Evolutionary conservation across 2,797 vertebrate species (phyloP), one percentile per base, ranked within the genome.

Genomic region (Sebastes wilsoni): DNA sequence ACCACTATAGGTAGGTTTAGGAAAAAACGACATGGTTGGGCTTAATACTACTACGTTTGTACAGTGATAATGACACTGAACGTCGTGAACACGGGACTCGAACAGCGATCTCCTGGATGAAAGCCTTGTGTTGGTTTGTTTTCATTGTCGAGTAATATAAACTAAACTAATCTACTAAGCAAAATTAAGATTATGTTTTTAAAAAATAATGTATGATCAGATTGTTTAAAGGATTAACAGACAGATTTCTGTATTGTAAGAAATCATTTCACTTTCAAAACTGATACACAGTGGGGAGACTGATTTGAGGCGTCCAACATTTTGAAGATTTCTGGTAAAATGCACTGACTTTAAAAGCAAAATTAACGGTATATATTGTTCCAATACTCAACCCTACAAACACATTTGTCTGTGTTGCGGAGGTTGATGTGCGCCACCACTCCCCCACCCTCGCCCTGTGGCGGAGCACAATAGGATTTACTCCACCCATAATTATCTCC

Each of bases 401-500:
- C 66, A n/a, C 22, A 20, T 14, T 58, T 4, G 30, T 36, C 27
- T 49, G 54, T 69, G 12, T n/a, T 46, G 42, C 56, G 58, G 42
- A 75, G 34, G 70, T 66, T 58, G 42, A 67, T 64, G 34, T 80
- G 56, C 58, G 46, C 28, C 46, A 13, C 32, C 8, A 32, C 23
- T 5, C 85, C 22, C 74, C 84, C 82, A 60, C 72, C 58, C 74
- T 79, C 16, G 13, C 58, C 75, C 85, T 71, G 65, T 52, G 75
- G 54, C 58, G 28, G 42, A 46, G 64, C 27, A 93, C 90, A 92
- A 92, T 89, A 42, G 88, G 84, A 84, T 89, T 90, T 81, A 84
- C 82, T 85, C 86, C 91, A 89, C 85, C 91, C 87, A 86, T 88
- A 89, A 82, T 88, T 91, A 84, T 89, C 79, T 82, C 69, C 25